Evolutionary conservation across 1,140 invertebrate species (phyloP).

Genomic region (Nephila pilipes): DNA sequence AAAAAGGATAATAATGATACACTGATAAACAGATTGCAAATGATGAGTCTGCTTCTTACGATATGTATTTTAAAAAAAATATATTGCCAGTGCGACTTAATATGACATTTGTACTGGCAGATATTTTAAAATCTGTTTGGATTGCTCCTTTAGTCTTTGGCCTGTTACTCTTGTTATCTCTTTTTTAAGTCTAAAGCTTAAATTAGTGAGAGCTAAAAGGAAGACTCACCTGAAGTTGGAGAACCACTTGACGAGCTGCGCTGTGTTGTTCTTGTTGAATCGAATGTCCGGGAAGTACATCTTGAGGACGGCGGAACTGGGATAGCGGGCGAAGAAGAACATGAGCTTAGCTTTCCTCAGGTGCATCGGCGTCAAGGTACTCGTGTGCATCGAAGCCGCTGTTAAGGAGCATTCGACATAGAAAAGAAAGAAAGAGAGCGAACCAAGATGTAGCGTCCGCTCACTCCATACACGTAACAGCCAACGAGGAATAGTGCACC

Average conservation of each 20-base stretch:
- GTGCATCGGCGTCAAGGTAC: slow-evolving; percentile 99
- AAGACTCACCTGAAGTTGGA: slow-evolving; percentile 98
- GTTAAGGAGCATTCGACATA: slow-evolving; percentile 80
- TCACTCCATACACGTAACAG: not conserved
- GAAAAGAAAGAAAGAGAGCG: not conserved
- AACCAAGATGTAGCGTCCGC: slow-evolving; percentile 19
- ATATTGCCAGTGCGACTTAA: too few relatives aligned
- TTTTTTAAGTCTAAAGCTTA: too few relatives aligned
- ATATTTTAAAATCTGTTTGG: too few relatives aligned
- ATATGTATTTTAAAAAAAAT: too few relatives aligned
- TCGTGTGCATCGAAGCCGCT: slow-evolving; percentile 81
- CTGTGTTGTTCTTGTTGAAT: slow-evolving; percentile 99
- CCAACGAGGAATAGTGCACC: not conserved
- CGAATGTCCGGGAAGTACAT: slow-evolving; percentile 99
- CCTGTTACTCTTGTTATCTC: too few relatives aligned
- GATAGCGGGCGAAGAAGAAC: slow-evolving; percentile 99
- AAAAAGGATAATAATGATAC: too few relatives aligned
- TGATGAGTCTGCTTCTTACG: too few relatives aligned
- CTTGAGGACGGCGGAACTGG: slow-evolving; percentile 98
- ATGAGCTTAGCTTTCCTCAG: slow-evolving; percentile 99
- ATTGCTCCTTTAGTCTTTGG: too few relatives aligned
- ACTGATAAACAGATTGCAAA: too few relatives aligned
- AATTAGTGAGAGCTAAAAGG: too few relatives aligned
- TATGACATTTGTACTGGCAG: too few relatives aligned
- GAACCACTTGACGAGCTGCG: slow-evolving; percentile 99